phyloP scores from a whole-genome alignment of 1,140 invertebrate genomes.

The Megathymus violae region DNA sequence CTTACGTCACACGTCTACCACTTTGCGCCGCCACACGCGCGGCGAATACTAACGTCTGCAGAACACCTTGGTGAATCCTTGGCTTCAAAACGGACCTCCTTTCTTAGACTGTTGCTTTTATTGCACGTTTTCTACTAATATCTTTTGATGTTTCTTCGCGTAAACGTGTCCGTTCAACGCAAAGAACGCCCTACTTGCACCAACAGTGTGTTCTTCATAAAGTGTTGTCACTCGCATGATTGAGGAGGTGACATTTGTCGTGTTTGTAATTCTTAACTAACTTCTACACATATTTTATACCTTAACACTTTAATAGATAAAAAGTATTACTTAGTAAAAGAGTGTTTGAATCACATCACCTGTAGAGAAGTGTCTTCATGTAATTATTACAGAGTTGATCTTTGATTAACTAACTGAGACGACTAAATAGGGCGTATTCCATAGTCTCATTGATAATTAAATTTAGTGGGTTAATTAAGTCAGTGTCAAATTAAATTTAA shows the following conservation, averaged over 20 bases:
- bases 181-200: neutral
- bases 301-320: neutral
- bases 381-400: constrained; percentile 44
- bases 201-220: neutral
- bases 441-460: neutral
- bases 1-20: constrained; percentile 76
- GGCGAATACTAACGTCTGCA: constrained; percentile 77
- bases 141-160: constrained; percentile 17
- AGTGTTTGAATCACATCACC: neutral
- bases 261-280: constrained; percentile 21
- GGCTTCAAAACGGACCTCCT: constrained; percentile 82
- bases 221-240: neutral
- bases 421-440: neutral
- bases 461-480: neutral
- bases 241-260: neutral
- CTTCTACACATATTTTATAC: neutral
- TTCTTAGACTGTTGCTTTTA: constrained; percentile 76
- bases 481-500: neutral
- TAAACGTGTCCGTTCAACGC: constrained; percentile 3
- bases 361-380: constrained; percentile 36
- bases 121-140: constrained; percentile 60
- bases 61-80: constrained; percentile 81
- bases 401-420: constrained; percentile 9
- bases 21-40: constrained; percentile 67
- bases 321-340: neutral